A percentile compares a stretch with the other conserved stretches of the same genome.
Conservation (phyloP, 2,113 vertebrate genomes). For the Empidonax traillii region DNA sequence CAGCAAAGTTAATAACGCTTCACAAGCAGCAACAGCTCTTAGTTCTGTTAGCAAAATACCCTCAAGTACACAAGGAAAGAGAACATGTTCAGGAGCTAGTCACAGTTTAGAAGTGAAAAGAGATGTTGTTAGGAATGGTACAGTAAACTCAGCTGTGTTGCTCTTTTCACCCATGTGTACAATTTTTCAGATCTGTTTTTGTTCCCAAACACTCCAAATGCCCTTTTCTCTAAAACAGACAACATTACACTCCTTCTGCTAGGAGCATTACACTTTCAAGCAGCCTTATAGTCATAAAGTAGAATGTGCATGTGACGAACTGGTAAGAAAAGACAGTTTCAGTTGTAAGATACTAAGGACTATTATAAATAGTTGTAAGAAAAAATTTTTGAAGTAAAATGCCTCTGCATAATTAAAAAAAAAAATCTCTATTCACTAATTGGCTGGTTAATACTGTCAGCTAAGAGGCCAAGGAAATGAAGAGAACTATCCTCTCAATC, state of each 20-base stretch:
- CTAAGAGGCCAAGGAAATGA: conserved; percentile 4
- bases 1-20: conserved; percentile 6
- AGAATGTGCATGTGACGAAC: neutral
- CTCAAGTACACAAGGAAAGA: neutral
- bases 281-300: neutral
- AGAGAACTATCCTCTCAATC: conserved; percentile 39
- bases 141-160: neutral
- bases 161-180: neutral
- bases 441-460: conserved; percentile 38
- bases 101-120: conserved; percentile 1
- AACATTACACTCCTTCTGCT: neutral
- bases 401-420: neutral
- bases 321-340: neutral
- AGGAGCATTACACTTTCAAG: neutral
- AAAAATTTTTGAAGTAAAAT: neutral
- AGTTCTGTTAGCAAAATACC: conserved; percentile 15
- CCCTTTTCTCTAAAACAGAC: neutral
- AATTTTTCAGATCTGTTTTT: conserved; percentile 18
- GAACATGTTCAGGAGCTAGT: neutral
- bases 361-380: neutral
- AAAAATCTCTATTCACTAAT: neutral
- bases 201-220: neutral
- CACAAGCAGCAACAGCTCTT: neutral
- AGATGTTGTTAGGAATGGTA: neutral
- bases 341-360: neutral